phyloP scores from a whole-genome alignment of 2,797 vertebrate species.

The Meda fulgida region DNA sequence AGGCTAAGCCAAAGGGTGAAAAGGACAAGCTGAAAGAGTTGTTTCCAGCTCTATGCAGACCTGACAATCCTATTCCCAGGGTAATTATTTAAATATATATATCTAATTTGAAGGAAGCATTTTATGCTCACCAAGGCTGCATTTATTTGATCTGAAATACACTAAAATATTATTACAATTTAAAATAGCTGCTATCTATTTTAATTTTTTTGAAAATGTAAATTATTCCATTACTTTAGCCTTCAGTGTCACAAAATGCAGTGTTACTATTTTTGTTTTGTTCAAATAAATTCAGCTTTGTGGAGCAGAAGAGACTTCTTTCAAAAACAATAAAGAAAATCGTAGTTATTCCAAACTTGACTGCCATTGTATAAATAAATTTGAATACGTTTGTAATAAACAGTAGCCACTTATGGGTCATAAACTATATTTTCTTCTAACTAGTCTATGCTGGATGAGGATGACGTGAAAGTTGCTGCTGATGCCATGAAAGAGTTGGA shows the following conservation, averaged over 20 bases:
- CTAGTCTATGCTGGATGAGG: constrained; percentile 89
- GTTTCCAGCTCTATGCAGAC: constrained; percentile 91
- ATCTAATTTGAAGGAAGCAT: not conserved
- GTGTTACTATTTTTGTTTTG: too few species aligned
- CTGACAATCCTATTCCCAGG: constrained; percentile 85
- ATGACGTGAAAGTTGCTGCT: constrained; percentile 95
- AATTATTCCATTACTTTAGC: not conserved
- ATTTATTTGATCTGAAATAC: not conserved
- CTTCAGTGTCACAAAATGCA: too few species aligned
- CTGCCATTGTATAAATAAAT: too few species aligned
- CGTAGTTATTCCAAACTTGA: too few species aligned
- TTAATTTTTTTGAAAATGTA: not conserved
- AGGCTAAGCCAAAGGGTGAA: constrained; percentile 82
- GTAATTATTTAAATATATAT: constrained; percentile 70
- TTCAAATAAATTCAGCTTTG: too few species aligned
- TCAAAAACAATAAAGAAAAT: too few species aligned
- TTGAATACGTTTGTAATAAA: not conserved
- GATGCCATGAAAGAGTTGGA: constrained; percentile 95
- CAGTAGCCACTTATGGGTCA: not conserved
- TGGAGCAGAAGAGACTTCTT: too few species aligned
- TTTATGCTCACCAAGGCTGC: not conserved
- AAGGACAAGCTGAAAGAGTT: constrained; percentile 91
- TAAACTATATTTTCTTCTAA: not conserved
- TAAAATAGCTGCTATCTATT: not conserved
- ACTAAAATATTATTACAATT: not conserved